Percentiles rank a stretch among this genome's conserved stretches.
Conservation (phyloP, 2,888 invertebrate genomes). For the Aromia moschata region DNA sequence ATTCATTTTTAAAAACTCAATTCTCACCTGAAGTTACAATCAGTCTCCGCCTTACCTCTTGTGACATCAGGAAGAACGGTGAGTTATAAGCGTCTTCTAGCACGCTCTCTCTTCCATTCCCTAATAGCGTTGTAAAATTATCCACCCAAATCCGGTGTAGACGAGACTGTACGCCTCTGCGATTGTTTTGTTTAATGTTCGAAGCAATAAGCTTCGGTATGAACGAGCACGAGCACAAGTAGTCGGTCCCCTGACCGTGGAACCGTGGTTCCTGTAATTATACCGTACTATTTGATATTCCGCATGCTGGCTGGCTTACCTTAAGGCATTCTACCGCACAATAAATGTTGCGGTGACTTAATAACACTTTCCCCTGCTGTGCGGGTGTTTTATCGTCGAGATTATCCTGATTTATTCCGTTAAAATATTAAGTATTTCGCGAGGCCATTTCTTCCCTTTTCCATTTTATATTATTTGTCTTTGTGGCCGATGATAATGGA, state of each 20-base stretch:
- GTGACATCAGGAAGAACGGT: no score
- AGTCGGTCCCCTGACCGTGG: constrained; percentile 30
- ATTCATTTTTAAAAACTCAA: no score
- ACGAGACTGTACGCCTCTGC: not conserved
- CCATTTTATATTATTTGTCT: no score
- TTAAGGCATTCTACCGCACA: constrained; percentile 24
- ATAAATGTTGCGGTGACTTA: constrained; percentile 5
- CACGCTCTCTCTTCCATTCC: no score
- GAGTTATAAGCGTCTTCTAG: no score
- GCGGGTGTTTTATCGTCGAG: no score
- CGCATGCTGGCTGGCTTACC: constrained; percentile 29
- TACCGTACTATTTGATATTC: constrained; percentile 29
- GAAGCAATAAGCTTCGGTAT: constrained; percentile 14
- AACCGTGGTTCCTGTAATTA: constrained; percentile 41
- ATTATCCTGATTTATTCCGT: no score
- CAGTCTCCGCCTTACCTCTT: no score
- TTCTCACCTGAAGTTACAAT: no score
- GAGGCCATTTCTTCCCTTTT: no score
- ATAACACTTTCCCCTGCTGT: constrained; percentile 16
- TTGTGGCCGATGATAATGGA: no score
- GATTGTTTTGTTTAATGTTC: constrained; percentile 20
- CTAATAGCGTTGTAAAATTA: not conserved
- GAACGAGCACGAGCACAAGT: constrained; percentile 18
- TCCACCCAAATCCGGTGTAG: not conserved
- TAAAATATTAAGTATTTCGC: no score